phyloP scores from a whole-genome alignment of 2,797 vertebrate species.

The Orientallactaga sibirica region DNA sequence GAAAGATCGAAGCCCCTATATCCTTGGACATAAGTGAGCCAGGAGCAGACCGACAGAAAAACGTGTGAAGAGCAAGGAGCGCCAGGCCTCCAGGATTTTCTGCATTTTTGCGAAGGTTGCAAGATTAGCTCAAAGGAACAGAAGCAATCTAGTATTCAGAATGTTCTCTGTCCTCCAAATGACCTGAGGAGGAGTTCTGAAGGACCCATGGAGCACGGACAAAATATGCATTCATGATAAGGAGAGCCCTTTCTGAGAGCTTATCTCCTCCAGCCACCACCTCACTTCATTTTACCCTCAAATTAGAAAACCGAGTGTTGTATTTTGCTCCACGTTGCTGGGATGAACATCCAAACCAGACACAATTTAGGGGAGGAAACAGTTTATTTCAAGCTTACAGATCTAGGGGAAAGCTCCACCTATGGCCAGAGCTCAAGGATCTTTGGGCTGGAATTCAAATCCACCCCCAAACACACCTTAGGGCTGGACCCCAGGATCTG shows the following conservation, averaged over 20 bases:
- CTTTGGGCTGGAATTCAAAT: too few relatives aligned
- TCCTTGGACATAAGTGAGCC: background rate
- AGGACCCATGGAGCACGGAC: background rate
- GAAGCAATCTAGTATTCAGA: background rate
- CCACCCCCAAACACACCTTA: too few relatives aligned
- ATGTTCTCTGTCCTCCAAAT: conserved; percentile 36
- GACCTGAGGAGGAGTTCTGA: background rate
- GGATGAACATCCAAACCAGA: too few relatives aligned
- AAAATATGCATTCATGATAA: conserved; percentile 29
- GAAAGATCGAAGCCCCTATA: conserved; percentile 1
- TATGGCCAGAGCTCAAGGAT: too few relatives aligned
- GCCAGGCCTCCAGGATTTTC: conserved; percentile 49
- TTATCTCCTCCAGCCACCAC: background rate
- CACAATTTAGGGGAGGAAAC: too few relatives aligned
- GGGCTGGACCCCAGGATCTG: too few relatives aligned
- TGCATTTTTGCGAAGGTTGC: conserved; percentile 30
- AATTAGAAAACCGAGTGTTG: conserved; percentile 32
- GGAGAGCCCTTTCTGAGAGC: background rate
- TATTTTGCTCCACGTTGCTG: too few relatives aligned
- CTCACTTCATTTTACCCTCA: background rate
- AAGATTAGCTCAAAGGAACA: conserved; percentile 1
- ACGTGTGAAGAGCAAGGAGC: background rate
- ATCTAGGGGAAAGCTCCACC: too few relatives aligned
- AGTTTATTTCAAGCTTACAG: too few relatives aligned
- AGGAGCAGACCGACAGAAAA: background rate